Base-by-base conservation (phyloP, 2,888 invertebrate species). In the Drosophila siamana region DNA sequence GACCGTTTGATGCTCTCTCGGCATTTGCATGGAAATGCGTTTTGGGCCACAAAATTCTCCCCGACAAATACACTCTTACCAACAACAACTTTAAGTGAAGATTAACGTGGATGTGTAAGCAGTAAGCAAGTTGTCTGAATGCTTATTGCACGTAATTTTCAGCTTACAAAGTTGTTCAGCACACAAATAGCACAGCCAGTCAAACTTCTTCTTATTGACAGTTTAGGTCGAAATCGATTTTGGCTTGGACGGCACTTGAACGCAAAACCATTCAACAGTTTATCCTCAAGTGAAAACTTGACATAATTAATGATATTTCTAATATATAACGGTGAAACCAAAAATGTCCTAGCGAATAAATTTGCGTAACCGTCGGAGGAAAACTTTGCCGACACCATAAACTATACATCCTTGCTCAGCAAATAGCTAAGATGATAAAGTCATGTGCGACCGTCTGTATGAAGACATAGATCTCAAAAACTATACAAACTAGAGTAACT, bases 21-120 rank as follows among this genome's bases (percentile, higher is more conserved):
- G 80, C 80, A 85, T 85, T 85, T 85, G 88, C 84, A 85, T 85
- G 86, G 84, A 88, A 85, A 85, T 85, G 84, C 88, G 88, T 85
- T 85, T 83, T 86, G 84, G 84, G 66, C 70, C 78, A 83, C 59
- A 44, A 33, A 46, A n/a, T 51, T 38, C 26, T 40, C n/a, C 40
- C 11, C 3, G 11, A 4, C 26, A 28, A 28, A 26, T 26, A 26
- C 26, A 5, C 26, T 13, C 13, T 13, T 3, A 26, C 6, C 26
- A 19, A 41, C 16, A 52, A 11, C 60, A 19, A 50, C 51, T 50
- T 30, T 38, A 40, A 11, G 19, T 26, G n/a, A 41, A 50, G 52
- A 8, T 41, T 22, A 22, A 56, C 6, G 43, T 51, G 24, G 26
- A 36, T 43, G 33, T 44, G 44, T 38, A 16, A 30, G 36, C 30